Evolutionary conservation across 53 echinoderm and acorn worm species (phyloP), one percentile per base, ranked within the genome.

Genomic region (Temnopleurus reevesii): DNA sequence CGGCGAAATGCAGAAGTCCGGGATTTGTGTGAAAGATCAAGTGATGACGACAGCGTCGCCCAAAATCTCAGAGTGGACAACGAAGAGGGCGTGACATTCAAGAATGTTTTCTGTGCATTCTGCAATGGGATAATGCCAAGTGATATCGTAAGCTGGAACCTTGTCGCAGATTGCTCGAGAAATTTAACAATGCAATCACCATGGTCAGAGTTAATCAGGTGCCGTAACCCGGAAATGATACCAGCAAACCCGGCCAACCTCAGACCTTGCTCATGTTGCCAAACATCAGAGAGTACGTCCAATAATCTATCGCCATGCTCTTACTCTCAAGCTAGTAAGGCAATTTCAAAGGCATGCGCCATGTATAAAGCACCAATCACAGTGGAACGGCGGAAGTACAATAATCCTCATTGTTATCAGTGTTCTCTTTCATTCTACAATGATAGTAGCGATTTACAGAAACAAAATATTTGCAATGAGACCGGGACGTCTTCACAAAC

Each of bases 21-120:
- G 8, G 82, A 54, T 4, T 17, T 82, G 17, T 82, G 82, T 54
- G 82, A 82, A 35, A 3, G 56, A 46, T 28, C 13, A 4, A 27
- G 47, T 34, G 15, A 3, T 2, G 35, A 54, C 35, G 82, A 82
- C 51, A 54, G n/a, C 8, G 38, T 82, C 35, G 10, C 35, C 21
- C 46, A 34, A 12, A 25, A 55, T 25, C 53, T 82, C 4, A 55
- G 82, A 55, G 55, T 82, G 35, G 82, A 82, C 51, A 54, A 55
- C 36, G 18, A 21, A 34, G 15, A 82, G 35, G 82, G 82, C 4
- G 55, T 82, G 18, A 33, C 82, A 5, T 82, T 82, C n/a, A 82
- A 82, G 36, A 82, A 82, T 55, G 49, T 82, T 36, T 82, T 23
- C 56, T 82, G 82, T 36, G 82, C 82, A 19, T 55, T 82, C 15